These are phyloP conservation scores for Ctenomys sociabilis DNA, from an alignment of 2,113 vertebrate species.

Conservation along the genomic window DNA sequence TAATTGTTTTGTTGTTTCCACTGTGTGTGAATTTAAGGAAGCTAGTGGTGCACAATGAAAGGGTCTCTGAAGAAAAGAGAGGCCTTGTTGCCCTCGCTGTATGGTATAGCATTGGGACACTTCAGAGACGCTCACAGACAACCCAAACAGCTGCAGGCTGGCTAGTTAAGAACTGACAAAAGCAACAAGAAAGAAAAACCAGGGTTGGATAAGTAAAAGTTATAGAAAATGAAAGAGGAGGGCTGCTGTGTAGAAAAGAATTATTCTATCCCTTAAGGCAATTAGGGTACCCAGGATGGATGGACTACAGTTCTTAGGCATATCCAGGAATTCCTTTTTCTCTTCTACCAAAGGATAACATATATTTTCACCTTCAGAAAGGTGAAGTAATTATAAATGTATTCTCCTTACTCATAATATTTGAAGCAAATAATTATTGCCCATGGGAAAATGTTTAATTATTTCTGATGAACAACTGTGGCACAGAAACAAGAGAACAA, in stretches of 20 bases:
- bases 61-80: not conserved
- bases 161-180: slow-evolving; percentile 61
- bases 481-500: slow-evolving; percentile 82
- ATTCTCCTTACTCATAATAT: slow-evolving; percentile 87
- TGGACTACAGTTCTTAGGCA: not conserved
- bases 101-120: not conserved
- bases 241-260: not conserved
- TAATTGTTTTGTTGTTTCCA: not conserved
- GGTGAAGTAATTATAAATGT: slow-evolving; percentile 86
- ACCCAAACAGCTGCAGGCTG: slow-evolving; percentile 45
- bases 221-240: not conserved
- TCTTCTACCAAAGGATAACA: slow-evolving; percentile 85
- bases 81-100: not conserved
- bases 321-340: slow-evolving; percentile 60
- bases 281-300: slow-evolving; percentile 34
- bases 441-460: slow-evolving; percentile 89
- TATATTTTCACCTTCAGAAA: slow-evolving; percentile 88
- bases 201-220: slow-evolving; percentile 16
- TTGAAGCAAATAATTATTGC: slow-evolving; percentile 90
- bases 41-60: not conserved
- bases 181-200: slow-evolving; percentile 36
- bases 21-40: not conserved
- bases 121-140: not conserved
- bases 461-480: slow-evolving; percentile 88
- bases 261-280: not conserved